A percentile compares a stretch with the other conserved stretches of the same genome.
Evolutionary conservation across 2,888 invertebrate genomes (phyloP).

Genomic region (Aplocera efformata): DNA sequence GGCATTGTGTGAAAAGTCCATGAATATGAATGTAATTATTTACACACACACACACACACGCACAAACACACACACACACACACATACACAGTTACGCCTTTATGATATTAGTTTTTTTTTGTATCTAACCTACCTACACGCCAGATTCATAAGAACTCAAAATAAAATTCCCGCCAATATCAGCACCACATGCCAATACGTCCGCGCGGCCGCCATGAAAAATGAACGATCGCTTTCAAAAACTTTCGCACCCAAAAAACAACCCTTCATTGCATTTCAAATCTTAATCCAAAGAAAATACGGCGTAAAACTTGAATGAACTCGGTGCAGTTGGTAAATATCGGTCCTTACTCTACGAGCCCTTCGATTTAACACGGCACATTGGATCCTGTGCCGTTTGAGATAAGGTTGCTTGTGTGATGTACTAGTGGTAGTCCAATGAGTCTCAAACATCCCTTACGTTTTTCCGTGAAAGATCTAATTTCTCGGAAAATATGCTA

Average conservation of each 20-base stretch:
- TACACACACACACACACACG: too few relatives aligned
- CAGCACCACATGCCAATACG: constrained; percentile 38
- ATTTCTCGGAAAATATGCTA: constrained; percentile 67
- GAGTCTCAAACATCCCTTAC: constrained; percentile 41
- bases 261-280: constrained; percentile 4
- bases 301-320: background rate
- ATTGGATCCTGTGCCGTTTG: too few relatives aligned
- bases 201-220: constrained; percentile 46
- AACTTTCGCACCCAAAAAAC: constrained; percentile 28
- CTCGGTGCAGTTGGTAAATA: too few relatives aligned
- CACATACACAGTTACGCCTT: too few relatives aligned
- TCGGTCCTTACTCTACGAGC: too few relatives aligned
- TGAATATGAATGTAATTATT: too few relatives aligned
- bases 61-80: too few relatives aligned
- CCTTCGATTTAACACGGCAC: too few relatives aligned
- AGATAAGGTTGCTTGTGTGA: too few relatives aligned
- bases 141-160: constrained; percentile 18
- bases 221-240: constrained; percentile 46
- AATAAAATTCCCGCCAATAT: constrained; percentile 29
- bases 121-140: too few relatives aligned
- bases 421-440: constrained; percentile 29
- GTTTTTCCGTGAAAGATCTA: constrained; percentile 49
- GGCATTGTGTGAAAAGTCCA: too few relatives aligned
- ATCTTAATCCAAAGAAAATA: constrained; percentile 1
- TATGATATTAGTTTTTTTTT: too few relatives aligned